Base-by-base conservation (phyloP, 2,113 vertebrate genomes). In the Pardalotus punctatus region DNA sequence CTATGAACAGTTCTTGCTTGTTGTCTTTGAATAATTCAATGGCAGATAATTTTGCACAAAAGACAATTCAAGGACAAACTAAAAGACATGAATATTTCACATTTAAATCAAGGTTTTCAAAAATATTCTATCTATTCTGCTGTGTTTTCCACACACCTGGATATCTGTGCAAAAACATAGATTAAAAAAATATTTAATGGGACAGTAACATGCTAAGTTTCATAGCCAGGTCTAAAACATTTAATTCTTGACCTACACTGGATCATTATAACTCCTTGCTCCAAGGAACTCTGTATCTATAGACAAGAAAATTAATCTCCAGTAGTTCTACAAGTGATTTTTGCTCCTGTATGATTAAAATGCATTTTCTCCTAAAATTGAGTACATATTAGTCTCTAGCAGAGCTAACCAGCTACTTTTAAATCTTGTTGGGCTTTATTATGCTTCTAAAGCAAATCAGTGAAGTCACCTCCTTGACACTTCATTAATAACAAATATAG, bases 401-500 rank as follows among this genome's bases (percentile, higher is more conserved):
- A 91, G 61, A 87, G 45, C 74, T 86, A 58, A 88, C 42, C 48
- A 73, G 53, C 35, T 84, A 73, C 71, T 93, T 56, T 25, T 65
- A 87, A 83, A 54, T 86, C 23, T n/a, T 91, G 3, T 38, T 86
- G 65, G 90, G 33, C 42, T 96, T 94, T 96, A 80, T 84, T 66
- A 74, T 1, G 14, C 69, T 73, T 94, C 33, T 82, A 33, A 95
- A 94, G 48, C 31, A 81, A 78, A 56, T 72, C 71, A 60, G 35
- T 82, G 28, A 81, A 91, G 67, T 94, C 90, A 73, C 56, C 12
- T 56, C 51, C 92, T 93, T 89, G 45, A 38, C 89, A 82, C 69
- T 96, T 74, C 67, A 79, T 92, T 73, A 86, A 21, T 47, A 91
- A 79, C 47, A 96, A 70, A 90, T 28, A 84, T 13, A 95, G 65